phyloP scores from a whole-genome alignment of 2,113 vertebrate genomes.

The Diphyllodes magnificus region DNA sequence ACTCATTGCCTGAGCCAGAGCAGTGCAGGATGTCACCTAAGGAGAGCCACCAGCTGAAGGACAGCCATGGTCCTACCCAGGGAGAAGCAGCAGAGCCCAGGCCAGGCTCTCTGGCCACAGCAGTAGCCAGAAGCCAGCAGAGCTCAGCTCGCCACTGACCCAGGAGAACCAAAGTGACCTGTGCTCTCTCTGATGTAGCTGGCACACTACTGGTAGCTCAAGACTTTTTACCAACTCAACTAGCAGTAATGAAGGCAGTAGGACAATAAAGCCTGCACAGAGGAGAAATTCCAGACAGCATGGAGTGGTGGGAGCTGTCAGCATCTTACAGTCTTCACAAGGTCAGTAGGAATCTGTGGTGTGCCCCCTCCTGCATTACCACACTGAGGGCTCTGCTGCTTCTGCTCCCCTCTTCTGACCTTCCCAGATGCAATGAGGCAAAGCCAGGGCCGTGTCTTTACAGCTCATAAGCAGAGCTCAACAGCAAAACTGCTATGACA shows the following conservation, averaged over 20 bases:
- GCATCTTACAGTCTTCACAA: not conserved
- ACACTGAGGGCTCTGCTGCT: not conserved
- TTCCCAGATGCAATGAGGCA: not conserved
- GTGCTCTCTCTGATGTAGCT: not conserved
- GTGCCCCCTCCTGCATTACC: not conserved
- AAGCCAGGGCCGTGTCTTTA: not conserved
- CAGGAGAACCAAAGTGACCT: not conserved
- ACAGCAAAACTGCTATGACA: not conserved
- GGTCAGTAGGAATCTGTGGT: not conserved
- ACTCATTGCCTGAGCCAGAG: not conserved
- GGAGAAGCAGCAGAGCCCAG: not conserved
- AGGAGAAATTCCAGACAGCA: not conserved
- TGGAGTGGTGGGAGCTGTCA: not conserved
- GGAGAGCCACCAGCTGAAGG: not conserved
- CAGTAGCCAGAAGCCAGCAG: not conserved
- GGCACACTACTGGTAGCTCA: not conserved
- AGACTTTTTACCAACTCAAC: not conserved
- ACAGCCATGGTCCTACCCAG: rapidly evolving
- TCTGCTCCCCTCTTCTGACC: not conserved
- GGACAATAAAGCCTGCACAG: not conserved
- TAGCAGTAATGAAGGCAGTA: not conserved
- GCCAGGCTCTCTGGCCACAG: not conserved
- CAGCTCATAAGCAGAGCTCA: not conserved
- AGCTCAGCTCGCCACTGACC: not conserved
- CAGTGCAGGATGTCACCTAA: not conserved